These are phyloP conservation scores for Ictalurus punctatus DNA, from an alignment of 2,113 vertebrate genomes.

Conservation along the genomic window DNA sequence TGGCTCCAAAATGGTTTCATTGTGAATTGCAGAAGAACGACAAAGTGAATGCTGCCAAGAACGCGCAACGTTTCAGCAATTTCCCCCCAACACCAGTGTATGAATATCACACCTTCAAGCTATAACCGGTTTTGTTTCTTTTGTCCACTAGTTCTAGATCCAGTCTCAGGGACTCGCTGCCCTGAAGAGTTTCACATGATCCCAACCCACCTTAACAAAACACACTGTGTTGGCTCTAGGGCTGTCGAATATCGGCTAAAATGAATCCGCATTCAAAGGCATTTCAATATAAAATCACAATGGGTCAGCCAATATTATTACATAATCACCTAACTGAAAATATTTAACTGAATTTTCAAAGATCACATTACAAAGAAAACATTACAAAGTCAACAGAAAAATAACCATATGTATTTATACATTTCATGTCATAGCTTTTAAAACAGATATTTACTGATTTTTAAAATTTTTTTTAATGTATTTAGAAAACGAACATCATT, in stretches of 20 bases:
- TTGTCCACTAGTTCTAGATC: neutral
- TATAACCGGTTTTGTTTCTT: neutral
- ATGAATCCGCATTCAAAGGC: neutral
- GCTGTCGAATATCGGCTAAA: neutral
- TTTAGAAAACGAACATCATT: too few species aligned
- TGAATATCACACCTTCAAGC: neutral
- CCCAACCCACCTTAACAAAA: neutral
- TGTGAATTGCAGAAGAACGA: conserved; percentile 26
- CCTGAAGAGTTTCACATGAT: neutral
- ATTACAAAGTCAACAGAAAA: neutral
- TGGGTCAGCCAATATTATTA: neutral
- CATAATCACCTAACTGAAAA: neutral
- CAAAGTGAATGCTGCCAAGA: conserved; percentile 2
- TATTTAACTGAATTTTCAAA: neutral
- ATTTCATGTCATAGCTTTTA: too few species aligned
- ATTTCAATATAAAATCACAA: neutral
- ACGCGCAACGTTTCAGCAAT: neutral
- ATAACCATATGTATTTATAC: neutral
- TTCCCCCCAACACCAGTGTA: neutral
- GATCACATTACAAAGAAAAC: too few species aligned
- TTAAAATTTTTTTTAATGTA: too few species aligned
- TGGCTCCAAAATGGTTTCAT: conserved; percentile 17
- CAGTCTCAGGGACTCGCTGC: neutral
- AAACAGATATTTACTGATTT: too few species aligned
- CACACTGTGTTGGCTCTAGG: neutral